Evolutionary conservation across 2,888 invertebrate genomes (phyloP).

Genomic region (Pantelozetes paolii): DNA sequence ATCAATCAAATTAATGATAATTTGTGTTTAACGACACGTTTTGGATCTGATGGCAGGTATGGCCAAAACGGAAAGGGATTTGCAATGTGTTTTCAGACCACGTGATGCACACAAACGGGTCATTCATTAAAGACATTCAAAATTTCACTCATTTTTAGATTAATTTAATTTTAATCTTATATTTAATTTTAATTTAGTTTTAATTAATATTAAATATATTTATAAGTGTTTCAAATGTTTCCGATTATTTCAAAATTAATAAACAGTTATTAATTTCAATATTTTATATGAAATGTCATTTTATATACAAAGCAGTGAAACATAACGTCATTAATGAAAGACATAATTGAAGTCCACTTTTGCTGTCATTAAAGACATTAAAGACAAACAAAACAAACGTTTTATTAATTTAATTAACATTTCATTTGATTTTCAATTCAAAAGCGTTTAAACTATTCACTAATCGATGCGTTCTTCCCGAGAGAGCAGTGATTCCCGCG

Average conservation of each 20-base stretch:
- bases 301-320: not conserved
- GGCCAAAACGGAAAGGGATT: constrained; percentile 34
- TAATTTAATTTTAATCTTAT: not conserved
- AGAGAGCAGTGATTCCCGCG: constrained; percentile 10
- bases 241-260: too few species aligned
- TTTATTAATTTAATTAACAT: not conserved
- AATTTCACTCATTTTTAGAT: not conserved
- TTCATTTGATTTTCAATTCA: not conserved
- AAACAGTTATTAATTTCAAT: not conserved
- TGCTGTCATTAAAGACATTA: not conserved
- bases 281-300: not conserved
- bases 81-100: not conserved
- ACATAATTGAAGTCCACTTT: constrained; percentile 1
- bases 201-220: not conserved
- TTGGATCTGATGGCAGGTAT: not conserved
- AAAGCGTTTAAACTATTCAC: not conserved
- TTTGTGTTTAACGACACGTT: not conserved
- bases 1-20: not conserved
- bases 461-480: constrained; percentile 10
- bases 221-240: not conserved
- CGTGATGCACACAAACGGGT: not conserved
- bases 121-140: not conserved
- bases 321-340: constrained; percentile 2
- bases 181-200: not conserved
- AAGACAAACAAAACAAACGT: not conserved